Conservation (phyloP, 2,797 vertebrate species). For the Odontamblyopus lacepedii region DNA sequence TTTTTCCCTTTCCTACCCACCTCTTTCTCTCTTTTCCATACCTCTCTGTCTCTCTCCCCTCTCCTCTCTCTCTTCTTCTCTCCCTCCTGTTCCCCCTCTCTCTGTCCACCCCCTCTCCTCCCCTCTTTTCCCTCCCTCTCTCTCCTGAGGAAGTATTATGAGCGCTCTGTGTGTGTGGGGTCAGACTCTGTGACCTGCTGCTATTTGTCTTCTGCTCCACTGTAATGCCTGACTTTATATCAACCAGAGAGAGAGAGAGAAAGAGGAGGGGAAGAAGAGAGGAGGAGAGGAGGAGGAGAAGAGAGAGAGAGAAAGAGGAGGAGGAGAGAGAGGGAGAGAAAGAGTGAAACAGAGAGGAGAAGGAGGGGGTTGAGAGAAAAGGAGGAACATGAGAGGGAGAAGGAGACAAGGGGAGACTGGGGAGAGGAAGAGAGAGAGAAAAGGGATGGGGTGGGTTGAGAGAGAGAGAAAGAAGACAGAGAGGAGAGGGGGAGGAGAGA, state of each 20-base stretch:
- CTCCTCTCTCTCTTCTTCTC: background rate
- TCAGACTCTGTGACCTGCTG: constrained; percentile 4
- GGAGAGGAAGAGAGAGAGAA: background rate
- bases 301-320: too few species aligned
- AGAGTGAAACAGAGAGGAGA: too few species aligned
- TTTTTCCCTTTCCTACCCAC: background rate
- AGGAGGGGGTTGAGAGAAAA: too few species aligned
- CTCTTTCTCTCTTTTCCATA: background rate
- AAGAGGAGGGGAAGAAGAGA: background rate
- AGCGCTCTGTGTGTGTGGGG: background rate
- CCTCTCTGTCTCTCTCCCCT: background rate
- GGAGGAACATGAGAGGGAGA: too few species aligned
- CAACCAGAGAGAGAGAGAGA: background rate
- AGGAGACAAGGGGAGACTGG: too few species aligned
- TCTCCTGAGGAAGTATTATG: background rate
- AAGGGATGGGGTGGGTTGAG: too few species aligned
- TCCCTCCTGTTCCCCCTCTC: background rate
- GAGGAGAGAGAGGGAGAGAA: too few species aligned
- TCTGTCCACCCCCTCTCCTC: background rate
- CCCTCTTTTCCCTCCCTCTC: background rate
- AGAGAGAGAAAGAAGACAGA: background rate
- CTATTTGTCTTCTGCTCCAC: constrained; percentile 3
- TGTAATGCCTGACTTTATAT: background rate
- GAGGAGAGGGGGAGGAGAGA: too few species aligned
- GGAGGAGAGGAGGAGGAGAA: too few species aligned